Evolutionary conservation across 2,113 vertebrate genomes (phyloP), one percentile per base, ranked within the genome.

Genomic region (Orthonyx spaldingii): DNA sequence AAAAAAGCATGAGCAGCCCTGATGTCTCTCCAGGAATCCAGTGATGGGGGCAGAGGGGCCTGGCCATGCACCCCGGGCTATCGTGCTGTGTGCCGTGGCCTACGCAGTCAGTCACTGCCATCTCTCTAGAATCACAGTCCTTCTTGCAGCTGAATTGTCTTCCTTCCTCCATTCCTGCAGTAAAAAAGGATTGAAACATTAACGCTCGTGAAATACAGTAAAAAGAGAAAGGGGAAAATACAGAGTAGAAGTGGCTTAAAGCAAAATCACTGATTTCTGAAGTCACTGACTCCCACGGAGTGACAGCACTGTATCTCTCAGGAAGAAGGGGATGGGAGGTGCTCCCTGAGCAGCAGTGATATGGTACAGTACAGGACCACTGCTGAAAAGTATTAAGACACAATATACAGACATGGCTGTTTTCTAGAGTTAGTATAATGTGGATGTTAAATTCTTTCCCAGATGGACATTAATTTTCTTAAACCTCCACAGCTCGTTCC

Each of bases 121-220:
- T 13, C 46, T 16, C 89, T 57, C 71, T 87, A 89, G 56, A 42
- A 26, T 21, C 90, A 89, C 61, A 55, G 68, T 56, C 60, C 63
- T 90, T 47, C 94, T 64, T 7, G 87, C 55, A 77, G 94, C 68
- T 64, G 79, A 72, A 65, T 7, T 52, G 68, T 90, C 88, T 49
- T 95, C 81, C 65, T 91, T 91, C 64, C 83, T 92, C 83, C 92
- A 71, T 17, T 78, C 96, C 96, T 97, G 96, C 50, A 94, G 90
- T 30, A 60, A 96, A 85, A 96, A 88, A 96, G 91, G 79, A 96
- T 96, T 78, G 71, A 32, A 93, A 86, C 35, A 27, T 93, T 96
- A 94, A 94, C 24, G 52, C 35, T 35, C 35, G 26, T 7, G n/a
- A 74, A 72, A 92, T 21, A 69, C 0, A 11, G 28, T 30, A 60